Base-by-base conservation (phyloP, 2,113 vertebrate genomes). In the Poeciliopsis turrubarensis region DNA sequence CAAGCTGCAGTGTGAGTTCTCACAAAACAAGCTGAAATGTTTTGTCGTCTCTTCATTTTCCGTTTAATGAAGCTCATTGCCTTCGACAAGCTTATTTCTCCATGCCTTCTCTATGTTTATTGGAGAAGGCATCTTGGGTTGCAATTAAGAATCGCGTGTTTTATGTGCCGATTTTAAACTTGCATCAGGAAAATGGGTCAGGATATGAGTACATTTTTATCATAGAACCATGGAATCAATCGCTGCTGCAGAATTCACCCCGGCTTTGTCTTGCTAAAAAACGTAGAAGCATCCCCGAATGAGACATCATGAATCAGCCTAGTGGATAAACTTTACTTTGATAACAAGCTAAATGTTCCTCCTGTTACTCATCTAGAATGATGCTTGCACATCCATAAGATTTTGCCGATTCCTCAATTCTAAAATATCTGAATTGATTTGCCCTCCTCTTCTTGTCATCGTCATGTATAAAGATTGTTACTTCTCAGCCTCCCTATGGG, bases 1-100 rank as follows among this genome's bases (percentile, higher is more conserved):
- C 80, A 94, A 96, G 54, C 82, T 98, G 2, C 95, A 96, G 93
- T 94, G 97, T 98, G 92, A 92, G 78, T 61, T n/a, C 30, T n/a
- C 14, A 27, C 60, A 62, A 62, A 30, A 32, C 31, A 25, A 32
- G 1, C n/a, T 65, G 29, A 3, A 17, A 31, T 37, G 10, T 2
- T 68, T 4, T 10, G 6, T 41, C 2, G 27, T 57, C 25, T n/a
- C 9, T n/a, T n/a, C 25, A 9, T n/a, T 57, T 5, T 9, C 22
- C 17, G 5, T 6, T 47, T 47, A 19, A 5, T 31, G 30, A 31
- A 31, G 30, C 4, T 3, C 30, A 31, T 4, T 31, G 30, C 30
- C 30, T 31, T 31, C 30, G 3, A 31, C 30, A 31, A 31, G 30
- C 30, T 31, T 31, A 31, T 31, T 31, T 31, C 30, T 31, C 30